Percentiles rank a stretch among this genome's conserved stretches.
These are phyloP conservation scores for Caenorhabditis inopinata DNA, from an alignment of 1,140 invertebrate genomes.

Conservation along the genomic window DNA sequence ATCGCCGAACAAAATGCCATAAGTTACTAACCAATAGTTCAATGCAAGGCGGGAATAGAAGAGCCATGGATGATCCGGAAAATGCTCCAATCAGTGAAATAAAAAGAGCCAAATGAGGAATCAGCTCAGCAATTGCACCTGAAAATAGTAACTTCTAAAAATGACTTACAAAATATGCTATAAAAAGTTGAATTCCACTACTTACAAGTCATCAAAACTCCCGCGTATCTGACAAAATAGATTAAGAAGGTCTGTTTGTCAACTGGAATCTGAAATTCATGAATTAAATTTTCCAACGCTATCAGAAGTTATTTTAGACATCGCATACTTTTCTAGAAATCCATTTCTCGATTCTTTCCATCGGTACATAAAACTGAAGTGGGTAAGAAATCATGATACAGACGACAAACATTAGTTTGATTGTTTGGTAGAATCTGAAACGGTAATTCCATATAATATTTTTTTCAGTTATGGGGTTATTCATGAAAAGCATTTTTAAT, in stretches of 20 bases:
- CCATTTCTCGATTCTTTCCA: conserved; percentile 64
- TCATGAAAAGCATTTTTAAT: no score
- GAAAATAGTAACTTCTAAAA: no score
- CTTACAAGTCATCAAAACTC: conserved; percentile 60
- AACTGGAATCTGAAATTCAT: conserved; percentile 50
- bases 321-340: conserved; percentile 54
- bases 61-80: conserved; percentile 60
- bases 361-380: conserved; percentile 63
- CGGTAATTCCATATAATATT: background rate
- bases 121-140: conserved; percentile 60
- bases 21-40: conserved; percentile 52
- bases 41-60: conserved; percentile 64
- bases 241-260: conserved; percentile 56
- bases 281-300: background rate
- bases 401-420: conserved; percentile 62
- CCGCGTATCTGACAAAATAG: conserved; percentile 52
- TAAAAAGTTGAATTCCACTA: background rate
- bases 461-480: no score
- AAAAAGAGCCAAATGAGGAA: conserved; percentile 62
- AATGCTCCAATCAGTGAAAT: conserved; percentile 64
- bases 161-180: no score
- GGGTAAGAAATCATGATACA: conserved; percentile 63
- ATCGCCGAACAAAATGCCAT: background rate
- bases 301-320: background rate
- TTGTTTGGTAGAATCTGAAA: conserved; percentile 63